Conservation (phyloP, 2,888 invertebrate species). For the Aphelenchoides bicaudatus region DNA sequence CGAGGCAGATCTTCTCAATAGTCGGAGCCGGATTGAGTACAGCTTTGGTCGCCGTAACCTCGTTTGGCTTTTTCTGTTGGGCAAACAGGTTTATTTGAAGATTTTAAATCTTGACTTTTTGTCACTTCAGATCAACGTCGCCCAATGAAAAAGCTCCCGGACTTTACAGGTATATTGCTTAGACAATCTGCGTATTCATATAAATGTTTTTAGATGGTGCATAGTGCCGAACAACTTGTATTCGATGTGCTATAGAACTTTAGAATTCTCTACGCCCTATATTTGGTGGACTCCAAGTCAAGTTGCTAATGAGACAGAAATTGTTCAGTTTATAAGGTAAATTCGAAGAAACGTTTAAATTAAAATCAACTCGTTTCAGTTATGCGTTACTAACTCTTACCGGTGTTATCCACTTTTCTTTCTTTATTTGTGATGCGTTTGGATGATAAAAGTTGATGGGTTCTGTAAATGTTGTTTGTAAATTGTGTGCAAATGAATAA, state of each 20-base stretch:
- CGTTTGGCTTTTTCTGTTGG: conserved; percentile 33
- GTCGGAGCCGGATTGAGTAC: conserved; percentile 31
- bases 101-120: conserved; percentile 8
- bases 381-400: conserved; percentile 26
- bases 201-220: too few species aligned
- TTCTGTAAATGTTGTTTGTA: background rate
- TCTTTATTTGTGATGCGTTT: conserved; percentile 35
- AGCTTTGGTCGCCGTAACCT: conserved; percentile 23
- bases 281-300: conserved; percentile 32
- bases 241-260: conserved; percentile 26
- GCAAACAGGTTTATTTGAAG: conserved; percentile 22
- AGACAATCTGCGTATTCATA: too few species aligned
- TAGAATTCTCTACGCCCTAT: conserved; percentile 33
- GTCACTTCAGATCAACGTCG: conserved; percentile 9
- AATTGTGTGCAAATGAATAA: background rate
- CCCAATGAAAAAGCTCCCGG: conserved; percentile 7
- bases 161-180: too few species aligned
- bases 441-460: too few species aligned
- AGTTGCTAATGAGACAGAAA: conserved; percentile 27
- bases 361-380: too few species aligned
- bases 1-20: conserved; percentile 23
- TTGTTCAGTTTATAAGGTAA: conserved; percentile 27
- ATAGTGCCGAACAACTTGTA: conserved; percentile 22
- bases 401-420: conserved; percentile 24
- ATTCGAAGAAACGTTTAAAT: too few species aligned